Base-by-base conservation (phyloP, 2,113 vertebrate genomes). In the Syrrhaptes paradoxus region DNA sequence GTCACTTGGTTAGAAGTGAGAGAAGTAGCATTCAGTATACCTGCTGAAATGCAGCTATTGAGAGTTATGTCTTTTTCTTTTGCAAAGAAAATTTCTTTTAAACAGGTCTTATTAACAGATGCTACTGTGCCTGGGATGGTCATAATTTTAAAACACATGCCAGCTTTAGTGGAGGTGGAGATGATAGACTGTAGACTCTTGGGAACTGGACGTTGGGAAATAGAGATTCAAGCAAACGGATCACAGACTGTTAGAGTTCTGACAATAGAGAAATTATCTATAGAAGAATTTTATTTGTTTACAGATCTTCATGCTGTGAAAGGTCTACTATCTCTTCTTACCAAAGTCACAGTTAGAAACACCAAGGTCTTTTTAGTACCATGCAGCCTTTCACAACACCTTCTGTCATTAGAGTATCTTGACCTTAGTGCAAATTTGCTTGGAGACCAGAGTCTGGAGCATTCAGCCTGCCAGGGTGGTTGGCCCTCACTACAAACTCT, bases 371-470 rank as follows among this genome's bases (percentile, higher is more conserved):
- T 98, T 36, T 72, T 98, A 51, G 97, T 99, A 62, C 98, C 98
- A 13, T 98, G 98, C n/a, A 2, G 0, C 3, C 62, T 98, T 71
- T 97, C 98, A 7, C 17, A 2, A 10, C 11, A 31, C 10, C 92
- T 99, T 59, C 38, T 1, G 21, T 95, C 96, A 3, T 49, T 99
- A 28, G 87, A 98, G 51, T 98, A 98, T 77, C 83, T 99, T 29
- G 99, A 99, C 88, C 62, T 98, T 17, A 98, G 96, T 76, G 97
- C 82, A 7, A 99, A 99, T 95, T 86, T 99, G 45, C 70, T 99
- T 18, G 96, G 88, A 31, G 98, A 99, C 66, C 34, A 70, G 21
- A 79, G 93, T 36, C 70, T 99, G 58, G 5, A 51, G n/a, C 87
- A 98, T 25, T 97, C 98, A 3, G 94, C 98, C 5, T 98, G 98